Evolutionary conservation across 2,113 vertebrate genomes (phyloP).

Genomic region (Xiphorhynchus elegans): DNA sequence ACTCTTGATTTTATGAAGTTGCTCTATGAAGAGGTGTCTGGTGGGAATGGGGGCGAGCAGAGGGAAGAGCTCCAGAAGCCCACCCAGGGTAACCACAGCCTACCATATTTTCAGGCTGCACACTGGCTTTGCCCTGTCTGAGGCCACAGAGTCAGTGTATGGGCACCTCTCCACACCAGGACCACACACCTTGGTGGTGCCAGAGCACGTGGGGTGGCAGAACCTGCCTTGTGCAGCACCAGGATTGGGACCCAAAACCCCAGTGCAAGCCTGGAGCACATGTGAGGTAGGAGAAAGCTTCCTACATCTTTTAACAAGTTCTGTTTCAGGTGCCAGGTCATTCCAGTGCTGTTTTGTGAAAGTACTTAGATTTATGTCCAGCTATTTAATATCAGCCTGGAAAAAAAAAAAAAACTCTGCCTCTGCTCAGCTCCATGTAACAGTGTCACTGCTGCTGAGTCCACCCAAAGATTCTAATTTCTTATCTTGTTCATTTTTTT

Average conservation of each 20-base stretch:
- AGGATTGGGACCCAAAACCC: neutral
- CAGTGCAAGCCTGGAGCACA: accelerated
- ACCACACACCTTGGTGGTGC: neutral
- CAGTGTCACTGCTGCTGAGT: neutral
- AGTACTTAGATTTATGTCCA: neutral
- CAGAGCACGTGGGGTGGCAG: neutral
- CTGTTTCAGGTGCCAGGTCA: neutral
- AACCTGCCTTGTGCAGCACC: neutral
- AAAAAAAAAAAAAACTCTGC: neutral
- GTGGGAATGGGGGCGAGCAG: neutral
- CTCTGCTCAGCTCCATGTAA: neutral
- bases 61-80: neutral
- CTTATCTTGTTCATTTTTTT: neutral
- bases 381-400: neutral
- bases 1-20: accelerated
- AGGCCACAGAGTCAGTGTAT: accelerated
- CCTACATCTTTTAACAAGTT: neutral
- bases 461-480: neutral
- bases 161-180: accelerated
- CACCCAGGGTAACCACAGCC: neutral
- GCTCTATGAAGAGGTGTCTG: neutral
- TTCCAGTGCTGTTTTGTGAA: neutral
- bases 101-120: accelerated
- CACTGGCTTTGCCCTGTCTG: accelerated
- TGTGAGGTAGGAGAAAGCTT: neutral